Percentiles rank a stretch among this genome's conserved stretches.
These are phyloP conservation scores for Euphonia xanthogaster DNA, from an alignment of 2,797 vertebrate genomes.

Conservation along the genomic window DNA sequence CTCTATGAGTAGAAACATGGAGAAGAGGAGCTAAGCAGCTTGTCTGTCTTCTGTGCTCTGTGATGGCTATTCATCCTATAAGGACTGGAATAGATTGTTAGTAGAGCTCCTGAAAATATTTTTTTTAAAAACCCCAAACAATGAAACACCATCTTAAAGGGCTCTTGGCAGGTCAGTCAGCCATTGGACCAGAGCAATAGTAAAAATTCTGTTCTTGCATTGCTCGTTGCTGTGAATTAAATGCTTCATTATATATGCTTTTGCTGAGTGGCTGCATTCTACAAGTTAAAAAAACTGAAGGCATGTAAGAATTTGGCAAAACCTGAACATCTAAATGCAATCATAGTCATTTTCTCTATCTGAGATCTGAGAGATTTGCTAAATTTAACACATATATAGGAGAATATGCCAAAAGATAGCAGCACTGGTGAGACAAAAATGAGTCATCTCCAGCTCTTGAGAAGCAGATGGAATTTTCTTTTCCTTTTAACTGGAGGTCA, in stretches of 20 bases:
- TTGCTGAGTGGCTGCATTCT: not conserved
- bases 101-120: not conserved
- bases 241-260: not conserved
- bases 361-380: not conserved
- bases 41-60: not conserved
- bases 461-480: slow-evolving; percentile 24
- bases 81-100: not conserved
- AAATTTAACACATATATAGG: not conserved
- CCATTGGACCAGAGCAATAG: not conserved
- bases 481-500: slow-evolving; percentile 6
- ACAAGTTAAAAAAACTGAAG: not conserved
- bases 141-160: not conserved
- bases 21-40: not conserved
- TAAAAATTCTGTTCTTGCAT: not conserved
- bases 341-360: not conserved
- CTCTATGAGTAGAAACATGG: not conserved
- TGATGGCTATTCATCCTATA: not conserved
- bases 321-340: not conserved
- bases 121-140: too few species aligned
- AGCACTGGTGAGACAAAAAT: slow-evolving; percentile 28
- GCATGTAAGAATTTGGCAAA: not conserved
- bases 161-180: not conserved
- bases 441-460: slow-evolving; percentile 33
- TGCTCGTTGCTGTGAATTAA: not conserved
- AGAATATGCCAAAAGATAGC: slow-evolving; percentile 44